phyloP scores from a whole-genome alignment of 2,113 vertebrate species.

The Xiphorhynchus elegans region DNA sequence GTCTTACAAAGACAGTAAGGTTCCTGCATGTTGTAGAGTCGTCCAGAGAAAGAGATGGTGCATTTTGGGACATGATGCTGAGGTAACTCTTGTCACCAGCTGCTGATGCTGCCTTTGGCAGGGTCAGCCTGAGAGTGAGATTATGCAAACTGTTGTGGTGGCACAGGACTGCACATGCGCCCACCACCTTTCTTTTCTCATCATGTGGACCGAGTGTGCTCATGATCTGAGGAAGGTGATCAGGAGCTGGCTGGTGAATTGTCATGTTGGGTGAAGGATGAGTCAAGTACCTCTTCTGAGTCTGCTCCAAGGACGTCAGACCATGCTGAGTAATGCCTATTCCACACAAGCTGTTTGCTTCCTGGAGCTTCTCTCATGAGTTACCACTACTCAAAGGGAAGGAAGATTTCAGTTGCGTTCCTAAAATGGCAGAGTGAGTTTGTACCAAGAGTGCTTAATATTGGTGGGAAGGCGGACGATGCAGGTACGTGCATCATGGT shows the following conservation, averaged over 20 bases:
- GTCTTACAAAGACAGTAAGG: not conserved
- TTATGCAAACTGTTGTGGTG: not conserved
- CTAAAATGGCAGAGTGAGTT: not conserved
- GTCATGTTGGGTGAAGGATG: not conserved
- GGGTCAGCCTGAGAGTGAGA: not conserved
- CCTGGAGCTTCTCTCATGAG: not conserved
- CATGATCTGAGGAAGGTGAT: not conserved
- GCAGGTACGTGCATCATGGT: not conserved
- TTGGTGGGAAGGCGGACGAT: not conserved
- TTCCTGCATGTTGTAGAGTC: not conserved
- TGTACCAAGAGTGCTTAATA: not conserved
- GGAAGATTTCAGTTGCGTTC: not conserved
- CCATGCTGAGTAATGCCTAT: not conserved
- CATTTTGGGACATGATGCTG: not conserved
- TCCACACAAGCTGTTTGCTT: not conserved
- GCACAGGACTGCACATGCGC: not conserved
- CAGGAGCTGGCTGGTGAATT: not conserved
- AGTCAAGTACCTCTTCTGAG: not conserved
- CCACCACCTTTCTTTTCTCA: not conserved
- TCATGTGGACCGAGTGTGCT: not conserved
- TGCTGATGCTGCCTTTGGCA: not conserved
- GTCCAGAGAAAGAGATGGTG: not conserved
- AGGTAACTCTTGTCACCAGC: not conserved
- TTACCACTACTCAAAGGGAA: not conserved
- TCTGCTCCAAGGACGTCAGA: not conserved